A percentile compares a stretch with the other conserved stretches of the same genome.
Conservation (phyloP, 2,888 invertebrate genomes). For the Athripsodes cinereus region DNA sequence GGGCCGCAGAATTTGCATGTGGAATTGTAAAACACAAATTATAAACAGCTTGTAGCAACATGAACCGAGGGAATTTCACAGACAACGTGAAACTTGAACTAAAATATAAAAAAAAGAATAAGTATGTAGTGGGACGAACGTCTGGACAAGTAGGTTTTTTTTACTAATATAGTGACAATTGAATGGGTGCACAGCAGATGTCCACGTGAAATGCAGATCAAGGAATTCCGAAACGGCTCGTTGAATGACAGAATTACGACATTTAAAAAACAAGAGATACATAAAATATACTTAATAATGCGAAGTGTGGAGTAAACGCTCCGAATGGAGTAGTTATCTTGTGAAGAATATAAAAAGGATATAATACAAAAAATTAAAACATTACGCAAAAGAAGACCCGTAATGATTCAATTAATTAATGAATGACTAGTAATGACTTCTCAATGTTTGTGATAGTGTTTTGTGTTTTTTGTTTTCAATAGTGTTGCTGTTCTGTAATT, state of each 20-base stretch:
- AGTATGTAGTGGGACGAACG: background rate
- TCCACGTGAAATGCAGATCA: background rate
- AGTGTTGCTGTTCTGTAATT: too few relatives aligned
- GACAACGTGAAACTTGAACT: background rate
- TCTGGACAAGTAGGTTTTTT: background rate
- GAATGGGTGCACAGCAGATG: background rate
- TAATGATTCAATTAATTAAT: too few relatives aligned
- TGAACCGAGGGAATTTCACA: background rate
- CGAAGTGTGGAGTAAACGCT: too few relatives aligned
- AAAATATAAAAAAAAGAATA: background rate
- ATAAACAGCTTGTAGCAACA: background rate
- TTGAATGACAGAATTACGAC: background rate
- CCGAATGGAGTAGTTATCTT: too few relatives aligned
- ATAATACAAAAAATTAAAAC: too few relatives aligned
- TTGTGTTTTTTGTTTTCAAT: too few relatives aligned
- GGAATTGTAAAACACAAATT: background rate
- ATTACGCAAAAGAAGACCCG: too few relatives aligned
- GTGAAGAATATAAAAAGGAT: too few relatives aligned
- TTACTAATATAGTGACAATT: constrained; percentile 1
- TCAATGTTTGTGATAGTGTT: too few relatives aligned
- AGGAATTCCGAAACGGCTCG: background rate
- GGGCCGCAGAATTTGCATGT: background rate
- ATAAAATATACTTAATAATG: too few relatives aligned
- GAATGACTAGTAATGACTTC: too few relatives aligned
- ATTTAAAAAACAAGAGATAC: background rate